phyloP scores from a whole-genome alignment of 2,888 invertebrate species.

The Lottia gigantea region DNA sequence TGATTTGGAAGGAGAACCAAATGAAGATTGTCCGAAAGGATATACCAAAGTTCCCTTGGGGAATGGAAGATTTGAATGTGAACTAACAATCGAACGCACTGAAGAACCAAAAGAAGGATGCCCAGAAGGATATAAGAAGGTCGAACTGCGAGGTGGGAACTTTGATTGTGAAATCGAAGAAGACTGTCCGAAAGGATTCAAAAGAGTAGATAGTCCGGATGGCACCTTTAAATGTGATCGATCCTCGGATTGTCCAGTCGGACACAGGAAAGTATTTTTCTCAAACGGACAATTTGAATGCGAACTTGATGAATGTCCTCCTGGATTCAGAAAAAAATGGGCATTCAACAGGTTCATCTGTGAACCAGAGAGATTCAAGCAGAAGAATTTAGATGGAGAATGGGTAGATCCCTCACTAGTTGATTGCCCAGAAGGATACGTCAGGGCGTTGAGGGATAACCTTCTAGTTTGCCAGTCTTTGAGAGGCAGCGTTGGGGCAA shows the following conservation, averaged over 20 bases:
- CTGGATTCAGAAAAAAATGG: neutral
- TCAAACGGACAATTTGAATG: neutral
- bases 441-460: slow-evolving; percentile 14
- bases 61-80: neutral
- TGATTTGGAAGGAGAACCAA: neutral
- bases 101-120: neutral
- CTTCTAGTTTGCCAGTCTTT: slow-evolving; percentile 15
- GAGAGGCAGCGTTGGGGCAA: slow-evolving; percentile 10
- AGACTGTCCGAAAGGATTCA: neutral
- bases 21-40: neutral
- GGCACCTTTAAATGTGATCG: neutral
- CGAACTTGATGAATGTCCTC: neutral
- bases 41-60: neutral
- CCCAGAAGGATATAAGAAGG: neutral
- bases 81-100: neutral
- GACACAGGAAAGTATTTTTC: neutral
- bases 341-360: neutral
- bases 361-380: neutral
- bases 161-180: neutral
- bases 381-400: neutral
- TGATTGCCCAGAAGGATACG: slow-evolving; percentile 17
- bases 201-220: neutral
- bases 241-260: neutral
- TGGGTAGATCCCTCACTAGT: slow-evolving; percentile 11
- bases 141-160: neutral